Conservation (phyloP, 2,113 vertebrate species). For the Pimephales promelas region DNA sequence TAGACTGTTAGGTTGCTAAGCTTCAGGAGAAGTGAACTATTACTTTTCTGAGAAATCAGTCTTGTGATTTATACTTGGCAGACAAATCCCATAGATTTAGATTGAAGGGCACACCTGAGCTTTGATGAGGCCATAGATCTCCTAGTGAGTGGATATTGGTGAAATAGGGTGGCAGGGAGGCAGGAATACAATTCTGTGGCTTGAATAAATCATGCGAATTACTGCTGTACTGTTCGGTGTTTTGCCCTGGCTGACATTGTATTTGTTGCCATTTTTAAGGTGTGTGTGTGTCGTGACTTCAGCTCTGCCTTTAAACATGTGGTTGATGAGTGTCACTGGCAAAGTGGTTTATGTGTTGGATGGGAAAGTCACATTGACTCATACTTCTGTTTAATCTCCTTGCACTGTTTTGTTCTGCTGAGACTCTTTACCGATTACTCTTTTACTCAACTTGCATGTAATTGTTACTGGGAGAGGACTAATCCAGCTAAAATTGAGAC, state of each 20-base stretch:
- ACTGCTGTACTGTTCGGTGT: background rate
- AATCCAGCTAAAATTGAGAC: background rate
- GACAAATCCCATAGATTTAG: background rate
- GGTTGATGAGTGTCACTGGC: background rate
- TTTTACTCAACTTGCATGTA: background rate
- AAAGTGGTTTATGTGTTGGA: background rate
- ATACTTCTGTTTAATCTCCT: background rate
- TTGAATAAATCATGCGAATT: background rate
- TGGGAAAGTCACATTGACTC: background rate
- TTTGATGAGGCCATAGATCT: background rate
- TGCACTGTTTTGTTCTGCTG: background rate
- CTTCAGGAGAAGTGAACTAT: background rate
- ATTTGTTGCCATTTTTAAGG: background rate
- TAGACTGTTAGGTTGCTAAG: background rate
- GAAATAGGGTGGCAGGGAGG: background rate
- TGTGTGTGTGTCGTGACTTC: background rate
- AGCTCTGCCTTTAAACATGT: too few species aligned
- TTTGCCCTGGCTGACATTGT: background rate
- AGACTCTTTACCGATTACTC: background rate
- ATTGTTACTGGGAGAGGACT: background rate
- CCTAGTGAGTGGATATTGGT: background rate
- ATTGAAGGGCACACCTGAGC: background rate
- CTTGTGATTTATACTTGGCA: background rate
- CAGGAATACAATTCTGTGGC: background rate
- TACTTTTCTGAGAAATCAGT: background rate